These are phyloP conservation scores for Centropyge bicolor DNA, from an alignment of 2,797 vertebrate species.

Conservation along the genomic window DNA sequence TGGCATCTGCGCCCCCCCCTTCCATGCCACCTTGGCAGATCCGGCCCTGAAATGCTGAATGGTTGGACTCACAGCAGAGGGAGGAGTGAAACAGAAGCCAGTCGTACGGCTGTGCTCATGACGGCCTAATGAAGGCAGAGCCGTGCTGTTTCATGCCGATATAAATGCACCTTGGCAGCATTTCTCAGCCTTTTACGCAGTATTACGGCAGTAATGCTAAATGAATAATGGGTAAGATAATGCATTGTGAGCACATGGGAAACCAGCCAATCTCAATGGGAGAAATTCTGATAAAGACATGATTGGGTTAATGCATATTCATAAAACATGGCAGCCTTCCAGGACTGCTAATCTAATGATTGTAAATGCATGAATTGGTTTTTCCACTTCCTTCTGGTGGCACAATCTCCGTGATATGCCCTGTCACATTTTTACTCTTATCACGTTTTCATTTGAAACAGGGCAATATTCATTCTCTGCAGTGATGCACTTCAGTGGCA, in stretches of 20 bases:
- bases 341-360: constrained; percentile 58
- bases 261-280: constrained; percentile 36
- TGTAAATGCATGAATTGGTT: constrained; percentile 56
- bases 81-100: background rate
- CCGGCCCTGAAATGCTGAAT: no score
- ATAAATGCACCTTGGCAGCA: constrained; percentile 44
- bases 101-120: background rate
- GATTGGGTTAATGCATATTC: constrained; percentile 58
- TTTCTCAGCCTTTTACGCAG: constrained; percentile 33
- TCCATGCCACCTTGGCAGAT: no score
- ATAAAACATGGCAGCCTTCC: constrained; percentile 56
- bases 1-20: no score
- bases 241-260: constrained; percentile 21
- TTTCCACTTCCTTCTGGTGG: constrained; percentile 42
- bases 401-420: constrained; percentile 15
- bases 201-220: constrained; percentile 45
- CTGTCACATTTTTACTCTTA: constrained; percentile 31
- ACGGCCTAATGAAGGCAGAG: background rate
- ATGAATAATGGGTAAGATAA: constrained; percentile 53
- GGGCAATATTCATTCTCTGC: constrained; percentile 18
- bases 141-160: background rate
- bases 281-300: constrained; percentile 43
- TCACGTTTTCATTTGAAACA: constrained; percentile 33
- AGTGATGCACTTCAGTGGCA: constrained; percentile 19
- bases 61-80: constrained; percentile 20